Evolutionary conservation across 2,113 vertebrate genomes (phyloP).

Genomic region (Apteryx mantelli): DNA sequence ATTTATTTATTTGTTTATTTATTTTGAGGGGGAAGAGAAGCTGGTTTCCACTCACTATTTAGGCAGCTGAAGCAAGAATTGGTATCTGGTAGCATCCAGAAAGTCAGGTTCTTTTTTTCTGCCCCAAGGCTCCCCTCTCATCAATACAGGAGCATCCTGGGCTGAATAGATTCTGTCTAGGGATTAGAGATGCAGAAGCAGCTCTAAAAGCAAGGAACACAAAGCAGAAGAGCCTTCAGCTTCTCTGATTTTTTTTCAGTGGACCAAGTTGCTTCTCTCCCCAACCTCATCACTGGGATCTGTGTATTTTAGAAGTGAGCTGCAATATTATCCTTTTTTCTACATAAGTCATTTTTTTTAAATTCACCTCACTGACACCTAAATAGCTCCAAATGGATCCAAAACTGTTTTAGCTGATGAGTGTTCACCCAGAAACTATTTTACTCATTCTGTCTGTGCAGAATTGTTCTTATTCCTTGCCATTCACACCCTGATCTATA

Average conservation of each 20-base stretch:
- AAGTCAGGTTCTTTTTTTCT: not conserved
- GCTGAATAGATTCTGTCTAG: not conserved
- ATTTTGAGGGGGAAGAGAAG: not conserved
- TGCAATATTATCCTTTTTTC: not conserved
- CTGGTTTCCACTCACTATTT: not conserved
- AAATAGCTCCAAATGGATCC: not conserved
- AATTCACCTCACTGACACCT: not conserved
- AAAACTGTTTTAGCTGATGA: not conserved
- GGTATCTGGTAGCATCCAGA: not conserved
- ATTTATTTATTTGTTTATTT: fast-evolving
- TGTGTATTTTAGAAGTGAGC: not conserved
- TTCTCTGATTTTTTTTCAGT: not conserved
- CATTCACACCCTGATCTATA: not conserved
- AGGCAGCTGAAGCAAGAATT: not conserved
- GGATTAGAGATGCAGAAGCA: not conserved
- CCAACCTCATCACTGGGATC: not conserved
- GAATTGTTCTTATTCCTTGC: not conserved
- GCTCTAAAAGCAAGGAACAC: not conserved
- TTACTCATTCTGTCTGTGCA: not conserved
- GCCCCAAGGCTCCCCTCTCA: not conserved
- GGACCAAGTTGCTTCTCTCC: not conserved
- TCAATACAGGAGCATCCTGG: not conserved
- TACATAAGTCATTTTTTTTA: not conserved
- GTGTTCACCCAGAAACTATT: not conserved
- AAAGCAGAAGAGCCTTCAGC: not conserved